phyloP scores from a whole-genome alignment of 2,113 vertebrate genomes.

The Sorex araneus region DNA sequence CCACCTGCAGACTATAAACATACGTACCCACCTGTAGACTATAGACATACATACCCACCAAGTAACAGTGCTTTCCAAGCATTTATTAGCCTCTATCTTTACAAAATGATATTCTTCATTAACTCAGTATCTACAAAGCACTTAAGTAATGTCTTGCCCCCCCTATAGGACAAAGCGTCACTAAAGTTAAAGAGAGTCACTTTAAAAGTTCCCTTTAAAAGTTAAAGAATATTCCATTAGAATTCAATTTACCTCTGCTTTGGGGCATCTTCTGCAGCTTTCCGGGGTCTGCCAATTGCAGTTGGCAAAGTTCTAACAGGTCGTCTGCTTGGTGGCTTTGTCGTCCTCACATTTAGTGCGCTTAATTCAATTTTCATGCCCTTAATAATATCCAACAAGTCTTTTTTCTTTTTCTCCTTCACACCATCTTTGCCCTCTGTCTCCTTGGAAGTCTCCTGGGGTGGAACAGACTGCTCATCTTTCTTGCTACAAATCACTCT shows the following conservation, averaged over 20 bases:
- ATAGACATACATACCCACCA: background rate
- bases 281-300: constrained; percentile 84
- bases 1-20: too few species aligned
- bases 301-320: constrained; percentile 73
- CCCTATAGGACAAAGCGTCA: constrained; percentile 38
- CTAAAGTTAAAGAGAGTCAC: constrained; percentile 22
- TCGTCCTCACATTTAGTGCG: constrained; percentile 86
- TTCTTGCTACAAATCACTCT: constrained; percentile 60
- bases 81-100: constrained; percentile 15
- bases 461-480: constrained; percentile 60
- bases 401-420: constrained; percentile 86
- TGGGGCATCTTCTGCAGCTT: constrained; percentile 76
- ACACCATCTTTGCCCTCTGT: constrained; percentile 45
- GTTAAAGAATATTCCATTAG: background rate
- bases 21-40: too few species aligned
- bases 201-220: too few species aligned
- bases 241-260: constrained; percentile 88
- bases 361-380: constrained; percentile 94
- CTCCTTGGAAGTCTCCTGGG: constrained; percentile 18
- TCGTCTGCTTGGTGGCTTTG: constrained; percentile 55
- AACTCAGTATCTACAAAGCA: background rate
- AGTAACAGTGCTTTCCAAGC: background rate
- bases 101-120: constrained; percentile 21
- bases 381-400: constrained; percentile 91
- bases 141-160: background rate